Evolutionary conservation across 1,140 invertebrate genomes (phyloP), one percentile per base, ranked within the genome.

Genomic region (Drosophila insularis): DNA sequence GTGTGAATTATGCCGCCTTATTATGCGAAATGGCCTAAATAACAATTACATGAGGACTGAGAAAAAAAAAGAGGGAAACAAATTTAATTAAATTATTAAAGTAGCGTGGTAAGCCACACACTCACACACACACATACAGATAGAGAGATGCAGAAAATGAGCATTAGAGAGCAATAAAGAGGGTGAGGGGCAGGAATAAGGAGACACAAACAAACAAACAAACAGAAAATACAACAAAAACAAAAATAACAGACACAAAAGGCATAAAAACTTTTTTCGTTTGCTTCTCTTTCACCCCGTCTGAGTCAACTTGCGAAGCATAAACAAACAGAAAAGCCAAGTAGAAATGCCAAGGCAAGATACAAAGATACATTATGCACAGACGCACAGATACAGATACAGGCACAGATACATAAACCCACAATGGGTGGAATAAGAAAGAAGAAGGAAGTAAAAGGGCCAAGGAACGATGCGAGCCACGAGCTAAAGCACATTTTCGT

Each of bases 31-130:
- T 81, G 82, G 68, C 82, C 82, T 67, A 76, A 75, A 86, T 87
- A 85, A 85, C 81, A 85, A 87, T 85, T 82, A 81, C 81, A 87
- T 79, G 70, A 66, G 74, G 55, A 70, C 55, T 76, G 60, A 64
- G 55, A 5, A n/a, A 7, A n/a, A 19, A n/a, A 8, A 14, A 43
- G 13, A 46, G 62, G 62, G 46, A 40, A 56, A 78, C 68, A 68
- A 80, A 87, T 86, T 87, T 87, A 86, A 86, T 87, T 87, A 87
- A 86, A 86, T 87, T 86, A 86, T 86, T 86, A 86, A 86, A 86
- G 81, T 86, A 72, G 54, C 63, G 71, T 82, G 78, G 78, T 81
- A 87, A 86, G 79, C 82, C 82, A 73, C 74, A 78, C 60, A 62
- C 14, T 10, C 74, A 78, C 60, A 62, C 14, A 62, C 19, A 62